These are phyloP conservation scores for Pediacus dermestoides DNA, from an alignment of 2,888 invertebrate genomes.

Conservation along the genomic window DNA sequence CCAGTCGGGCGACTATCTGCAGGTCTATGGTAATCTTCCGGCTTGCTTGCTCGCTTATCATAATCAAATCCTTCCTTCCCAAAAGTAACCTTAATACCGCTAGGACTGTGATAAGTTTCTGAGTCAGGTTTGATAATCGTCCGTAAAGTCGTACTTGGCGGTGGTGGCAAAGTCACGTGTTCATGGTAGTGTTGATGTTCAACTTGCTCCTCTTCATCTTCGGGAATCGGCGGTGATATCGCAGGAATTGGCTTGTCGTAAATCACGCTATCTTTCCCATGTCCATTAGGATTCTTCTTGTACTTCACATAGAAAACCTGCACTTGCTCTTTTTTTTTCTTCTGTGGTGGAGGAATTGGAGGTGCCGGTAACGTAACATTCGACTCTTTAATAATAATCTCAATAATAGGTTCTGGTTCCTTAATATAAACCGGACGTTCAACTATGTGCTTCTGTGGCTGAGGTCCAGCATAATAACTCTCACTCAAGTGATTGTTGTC, in stretches of 20 bases:
- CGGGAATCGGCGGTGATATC: conserved; percentile 63
- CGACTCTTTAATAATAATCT: conserved; percentile 87
- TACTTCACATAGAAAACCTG: conserved; percentile 91
- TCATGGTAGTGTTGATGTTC: conserved; percentile 41
- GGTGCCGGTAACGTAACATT: conserved; percentile 74
- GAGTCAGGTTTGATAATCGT: conserved; percentile 85
- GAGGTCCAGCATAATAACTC: conserved; percentile 50
- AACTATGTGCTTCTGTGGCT: conserved; percentile 37
- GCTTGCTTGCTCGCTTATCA: conserved; percentile 48
- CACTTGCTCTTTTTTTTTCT: conserved; percentile 74
- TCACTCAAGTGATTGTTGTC: conserved; percentile 52
- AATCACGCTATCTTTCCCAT: conserved; percentile 67
- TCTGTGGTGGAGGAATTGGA: conserved; percentile 54
- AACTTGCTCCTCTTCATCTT: conserved; percentile 55
- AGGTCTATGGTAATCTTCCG: conserved; percentile 47
- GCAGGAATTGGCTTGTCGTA: conserved; percentile 80
- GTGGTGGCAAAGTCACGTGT: conserved; percentile 49
- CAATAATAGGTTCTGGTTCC: conserved; percentile 86
- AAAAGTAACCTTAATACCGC: conserved; percentile 79
- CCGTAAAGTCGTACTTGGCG: conserved; percentile 73
- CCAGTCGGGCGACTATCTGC: not conserved
- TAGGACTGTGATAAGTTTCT: conserved; percentile 75
- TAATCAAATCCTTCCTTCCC: conserved; percentile 61
- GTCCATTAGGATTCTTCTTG: conserved; percentile 74
- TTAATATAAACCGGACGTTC: conserved; percentile 55